Evolutionary conservation across 2,113 vertebrate species (phyloP).

Genomic region (Clarias gariepinus): DNA sequence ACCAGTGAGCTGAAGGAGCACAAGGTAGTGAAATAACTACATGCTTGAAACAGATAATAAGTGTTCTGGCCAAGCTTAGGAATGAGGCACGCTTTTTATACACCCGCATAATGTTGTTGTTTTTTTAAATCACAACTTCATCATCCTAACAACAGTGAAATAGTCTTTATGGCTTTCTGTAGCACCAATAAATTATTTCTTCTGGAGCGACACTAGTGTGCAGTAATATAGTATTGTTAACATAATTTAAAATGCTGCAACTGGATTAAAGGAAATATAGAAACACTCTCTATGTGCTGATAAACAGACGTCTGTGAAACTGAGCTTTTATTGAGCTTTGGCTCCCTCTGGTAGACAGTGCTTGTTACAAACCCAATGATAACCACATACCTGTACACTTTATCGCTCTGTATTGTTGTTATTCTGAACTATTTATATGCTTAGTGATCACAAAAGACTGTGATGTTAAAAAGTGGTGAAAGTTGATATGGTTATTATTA

Average conservation of each 20-base stretch:
- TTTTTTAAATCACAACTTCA: neutral
- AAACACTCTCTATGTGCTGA: neutral
- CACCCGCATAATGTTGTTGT: neutral
- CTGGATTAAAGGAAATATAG: neutral
- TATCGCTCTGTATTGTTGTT: neutral
- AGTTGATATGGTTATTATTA: neutral
- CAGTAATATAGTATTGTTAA: neutral
- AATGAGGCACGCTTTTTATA: neutral
- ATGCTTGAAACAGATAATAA: constrained; percentile 4
- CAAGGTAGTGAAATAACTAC: constrained; percentile 3
- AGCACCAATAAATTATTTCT: neutral
- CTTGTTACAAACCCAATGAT: neutral
- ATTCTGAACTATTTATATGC: neutral
- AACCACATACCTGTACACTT: neutral
- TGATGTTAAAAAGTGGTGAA: neutral
- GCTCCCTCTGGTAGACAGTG: constrained; percentile 39
- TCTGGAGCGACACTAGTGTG: neutral
- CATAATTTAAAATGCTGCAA: neutral
- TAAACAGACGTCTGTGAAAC: neutral
- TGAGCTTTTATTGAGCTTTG: neutral
- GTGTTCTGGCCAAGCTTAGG: constrained; percentile 1
- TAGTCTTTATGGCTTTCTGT: neutral
- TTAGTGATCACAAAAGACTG: neutral
- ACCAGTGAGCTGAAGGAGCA: constrained; percentile 1
- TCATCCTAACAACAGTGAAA: neutral